These are phyloP conservation scores for Gadopsis marmoratus DNA, from an alignment of 2,797 vertebrate species.

Conservation along the genomic window DNA sequence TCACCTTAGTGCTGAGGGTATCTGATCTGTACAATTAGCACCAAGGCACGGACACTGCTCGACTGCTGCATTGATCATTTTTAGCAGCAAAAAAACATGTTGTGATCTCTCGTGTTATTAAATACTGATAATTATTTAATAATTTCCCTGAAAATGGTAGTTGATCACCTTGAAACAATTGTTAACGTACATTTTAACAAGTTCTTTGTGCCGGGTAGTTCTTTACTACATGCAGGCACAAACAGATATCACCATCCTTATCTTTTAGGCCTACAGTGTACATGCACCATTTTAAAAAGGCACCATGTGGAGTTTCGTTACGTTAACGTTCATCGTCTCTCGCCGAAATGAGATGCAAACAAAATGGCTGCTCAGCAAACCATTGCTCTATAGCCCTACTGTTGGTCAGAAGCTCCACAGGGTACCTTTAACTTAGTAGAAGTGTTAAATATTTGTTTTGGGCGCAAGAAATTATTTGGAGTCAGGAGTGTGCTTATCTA, in stretches of 20 bases:
- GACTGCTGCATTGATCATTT: not conserved
- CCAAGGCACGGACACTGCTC: not conserved
- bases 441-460: not conserved
- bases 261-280: no score
- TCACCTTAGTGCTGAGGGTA: conserved; percentile 37
- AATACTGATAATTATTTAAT: not conserved
- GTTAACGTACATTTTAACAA: not conserved
- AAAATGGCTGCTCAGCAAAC: not conserved
- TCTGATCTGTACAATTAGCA: conserved; percentile 49
- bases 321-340: not conserved
- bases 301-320: not conserved
- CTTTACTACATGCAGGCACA: no score
- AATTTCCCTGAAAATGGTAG: not conserved
- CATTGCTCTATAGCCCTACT: not conserved
- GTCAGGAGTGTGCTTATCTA: not conserved
- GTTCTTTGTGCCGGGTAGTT: not conserved
- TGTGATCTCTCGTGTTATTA: not conserved
- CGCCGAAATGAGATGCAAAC: not conserved
- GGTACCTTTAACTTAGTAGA: not conserved
- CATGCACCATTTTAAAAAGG: no score
- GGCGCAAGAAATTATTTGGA: not conserved
- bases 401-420: not conserved
- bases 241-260: no score
- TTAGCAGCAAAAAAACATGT: not conserved
- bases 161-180: not conserved